phyloP scores from a whole-genome alignment of 2,888 invertebrate genomes.

The Lampropteryx suffumata region DNA sequence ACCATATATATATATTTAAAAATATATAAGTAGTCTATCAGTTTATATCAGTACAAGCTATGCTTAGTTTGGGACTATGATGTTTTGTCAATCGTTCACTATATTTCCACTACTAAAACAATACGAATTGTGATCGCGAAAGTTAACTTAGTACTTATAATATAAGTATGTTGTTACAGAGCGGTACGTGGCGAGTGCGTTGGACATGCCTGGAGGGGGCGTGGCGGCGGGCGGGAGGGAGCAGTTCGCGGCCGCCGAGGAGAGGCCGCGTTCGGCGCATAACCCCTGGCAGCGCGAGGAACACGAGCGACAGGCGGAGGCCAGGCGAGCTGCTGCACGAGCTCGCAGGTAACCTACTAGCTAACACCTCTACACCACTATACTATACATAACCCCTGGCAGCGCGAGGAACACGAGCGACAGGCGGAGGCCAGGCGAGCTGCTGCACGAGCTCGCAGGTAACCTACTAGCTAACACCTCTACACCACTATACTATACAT shows the following conservation, averaged over 20 bases:
- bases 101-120: too few species aligned
- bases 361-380: too few species aligned
- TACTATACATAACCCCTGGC: slow-evolving; percentile 89
- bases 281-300: slow-evolving; percentile 98
- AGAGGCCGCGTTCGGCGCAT: slow-evolving; percentile 65
- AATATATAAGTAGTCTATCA: too few species aligned
- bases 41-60: too few species aligned
- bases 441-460: slow-evolving; percentile 58
- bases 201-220: slow-evolving; percentile 87
- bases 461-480: too few species aligned
- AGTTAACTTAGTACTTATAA: too few species aligned
- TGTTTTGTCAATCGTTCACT: too few species aligned
- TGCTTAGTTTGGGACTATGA: too few species aligned
- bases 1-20: too few species aligned
- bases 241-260: slow-evolving; percentile 38
- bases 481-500: too few species aligned
- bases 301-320: slow-evolving; percentile 87
- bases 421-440: slow-evolving; percentile 68
- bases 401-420: slow-evolving; percentile 95
- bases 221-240: slow-evolving; percentile 38
- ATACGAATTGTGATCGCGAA: too few species aligned
- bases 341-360: slow-evolving; percentile 47
- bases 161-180: slow-evolving; percentile 39
- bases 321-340: slow-evolving; percentile 53
- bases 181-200: slow-evolving; percentile 87